Evolutionary conservation across 2,113 vertebrate species (phyloP).

Genomic region (Actenoides hombroni): DNA sequence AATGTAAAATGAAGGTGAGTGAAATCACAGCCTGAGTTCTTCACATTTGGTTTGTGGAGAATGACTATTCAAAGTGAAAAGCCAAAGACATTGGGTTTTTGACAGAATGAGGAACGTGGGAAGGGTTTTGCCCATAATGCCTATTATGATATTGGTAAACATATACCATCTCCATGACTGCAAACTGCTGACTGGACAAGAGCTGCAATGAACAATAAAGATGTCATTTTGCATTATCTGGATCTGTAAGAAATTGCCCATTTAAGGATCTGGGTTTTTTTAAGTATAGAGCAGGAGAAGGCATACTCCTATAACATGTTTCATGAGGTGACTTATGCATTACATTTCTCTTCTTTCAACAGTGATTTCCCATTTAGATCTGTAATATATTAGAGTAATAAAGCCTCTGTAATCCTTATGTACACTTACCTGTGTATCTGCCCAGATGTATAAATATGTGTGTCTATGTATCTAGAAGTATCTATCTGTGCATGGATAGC

Average conservation of each 20-base stretch:
- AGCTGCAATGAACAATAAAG: neutral
- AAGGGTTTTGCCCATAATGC: neutral
- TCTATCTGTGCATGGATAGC: neutral
- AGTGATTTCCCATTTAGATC: neutral
- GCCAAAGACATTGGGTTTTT: neutral
- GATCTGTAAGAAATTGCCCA: neutral
- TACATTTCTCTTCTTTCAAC: neutral
- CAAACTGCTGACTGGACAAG: neutral
- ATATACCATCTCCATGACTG: neutral
- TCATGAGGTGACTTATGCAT: neutral
- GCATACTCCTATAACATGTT: neutral
- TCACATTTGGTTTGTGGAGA: neutral
- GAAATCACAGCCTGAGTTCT: neutral
- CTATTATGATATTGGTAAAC: neutral
- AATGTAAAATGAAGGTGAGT: neutral
- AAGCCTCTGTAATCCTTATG: neutral
- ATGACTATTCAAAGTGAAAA: neutral
- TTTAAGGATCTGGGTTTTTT: neutral
- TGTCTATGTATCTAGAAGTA: neutral
- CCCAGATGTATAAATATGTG: neutral
- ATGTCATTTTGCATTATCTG: neutral
- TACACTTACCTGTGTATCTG: neutral
- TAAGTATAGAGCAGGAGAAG: neutral
- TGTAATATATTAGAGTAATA: neutral
- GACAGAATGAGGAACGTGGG: neutral